phyloP scores from a whole-genome alignment of 2,888 invertebrate genomes.

The Tridacna crocea region DNA sequence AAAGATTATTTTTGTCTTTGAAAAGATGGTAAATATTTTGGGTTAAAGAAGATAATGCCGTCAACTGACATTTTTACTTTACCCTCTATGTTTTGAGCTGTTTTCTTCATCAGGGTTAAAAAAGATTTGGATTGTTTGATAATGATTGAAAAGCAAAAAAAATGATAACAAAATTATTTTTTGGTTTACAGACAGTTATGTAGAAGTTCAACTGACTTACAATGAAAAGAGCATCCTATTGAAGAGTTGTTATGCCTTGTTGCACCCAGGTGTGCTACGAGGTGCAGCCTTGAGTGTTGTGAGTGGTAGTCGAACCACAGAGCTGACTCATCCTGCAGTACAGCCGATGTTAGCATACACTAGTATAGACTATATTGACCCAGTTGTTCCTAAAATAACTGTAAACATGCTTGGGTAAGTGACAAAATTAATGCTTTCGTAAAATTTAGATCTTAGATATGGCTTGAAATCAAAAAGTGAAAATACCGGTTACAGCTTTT shows the following conservation, averaged over 20 bases:
- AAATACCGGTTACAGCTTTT: too few species aligned
- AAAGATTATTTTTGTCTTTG: too few species aligned
- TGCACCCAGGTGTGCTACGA: constrained; percentile 50
- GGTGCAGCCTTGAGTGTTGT: constrained; percentile 33
- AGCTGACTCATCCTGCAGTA: constrained; percentile 54
- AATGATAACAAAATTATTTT: not conserved
- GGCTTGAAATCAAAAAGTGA: too few species aligned
- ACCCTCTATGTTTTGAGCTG: too few species aligned
- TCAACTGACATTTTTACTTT: too few species aligned
- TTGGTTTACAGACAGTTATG: constrained; percentile 47
- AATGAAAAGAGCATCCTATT: constrained; percentile 43
- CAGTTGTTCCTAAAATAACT: constrained; percentile 52
- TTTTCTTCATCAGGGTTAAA: too few species aligned
- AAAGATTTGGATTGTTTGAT: too few species aligned
- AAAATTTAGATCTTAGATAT: too few species aligned
- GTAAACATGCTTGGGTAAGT: constrained; percentile 64
- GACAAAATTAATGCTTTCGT: too few species aligned
- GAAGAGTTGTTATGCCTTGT: constrained; percentile 23
- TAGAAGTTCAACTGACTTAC: constrained; percentile 72
- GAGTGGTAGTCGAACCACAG: constrained; percentile 35
- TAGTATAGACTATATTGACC: constrained; percentile 72
- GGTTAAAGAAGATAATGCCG: too few species aligned
- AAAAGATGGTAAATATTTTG: too few species aligned
- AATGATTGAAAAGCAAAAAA: too few species aligned
- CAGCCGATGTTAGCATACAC: constrained; percentile 70